phyloP scores from a whole-genome alignment of 2,888 invertebrate species.

The Bhutanitis thaidina region DNA sequence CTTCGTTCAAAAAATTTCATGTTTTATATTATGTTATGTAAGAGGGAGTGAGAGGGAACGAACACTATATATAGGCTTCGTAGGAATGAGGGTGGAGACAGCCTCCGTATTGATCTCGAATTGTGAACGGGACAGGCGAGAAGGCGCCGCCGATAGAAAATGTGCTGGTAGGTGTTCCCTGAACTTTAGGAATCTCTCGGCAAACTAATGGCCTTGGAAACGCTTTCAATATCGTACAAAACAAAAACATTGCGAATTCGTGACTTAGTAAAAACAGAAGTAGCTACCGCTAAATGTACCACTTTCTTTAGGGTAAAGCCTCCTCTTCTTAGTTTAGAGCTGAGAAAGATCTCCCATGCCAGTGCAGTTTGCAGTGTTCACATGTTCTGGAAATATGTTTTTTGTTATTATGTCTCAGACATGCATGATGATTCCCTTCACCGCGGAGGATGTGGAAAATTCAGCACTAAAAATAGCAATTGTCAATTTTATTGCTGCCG shows the following conservation, averaged over 20 bases:
- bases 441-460: too few species aligned
- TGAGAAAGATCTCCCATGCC: too few species aligned
- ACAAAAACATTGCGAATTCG: neutral
- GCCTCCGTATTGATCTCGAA: constrained; percentile 67
- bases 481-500: too few species aligned
- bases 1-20: neutral
- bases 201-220: constrained; percentile 18
- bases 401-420: too few species aligned
- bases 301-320: too few species aligned
- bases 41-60: constrained; percentile 22
- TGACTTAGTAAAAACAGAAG: too few species aligned
- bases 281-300: too few species aligned
- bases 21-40: constrained; percentile 19
- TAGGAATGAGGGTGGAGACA: constrained; percentile 49
- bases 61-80: constrained; percentile 27
- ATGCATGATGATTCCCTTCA: too few species aligned
- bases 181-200: constrained; percentile 33
- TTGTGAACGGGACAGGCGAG: constrained; percentile 44
- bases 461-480: too few species aligned
- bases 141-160: constrained; percentile 43
- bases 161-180: constrained; percentile 40
- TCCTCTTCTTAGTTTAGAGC: too few species aligned
- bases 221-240: neutral
- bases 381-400: too few species aligned
- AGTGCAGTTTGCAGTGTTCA: too few species aligned